phyloP scores from a whole-genome alignment of 2,113 vertebrate genomes.

The Aspiorhynchus laticeps region DNA sequence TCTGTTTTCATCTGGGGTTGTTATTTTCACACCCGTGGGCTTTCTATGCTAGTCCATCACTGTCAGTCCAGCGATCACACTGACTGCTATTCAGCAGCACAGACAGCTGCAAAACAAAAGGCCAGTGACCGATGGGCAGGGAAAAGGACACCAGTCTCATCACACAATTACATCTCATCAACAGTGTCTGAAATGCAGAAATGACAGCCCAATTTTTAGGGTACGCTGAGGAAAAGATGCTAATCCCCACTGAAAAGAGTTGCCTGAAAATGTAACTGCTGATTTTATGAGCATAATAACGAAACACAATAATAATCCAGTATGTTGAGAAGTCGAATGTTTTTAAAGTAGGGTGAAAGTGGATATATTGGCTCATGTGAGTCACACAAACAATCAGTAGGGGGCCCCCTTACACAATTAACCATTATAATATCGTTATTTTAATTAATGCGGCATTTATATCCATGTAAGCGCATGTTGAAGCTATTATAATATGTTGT shows the following conservation, averaged over 20 bases:
- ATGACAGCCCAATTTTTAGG: not conserved
- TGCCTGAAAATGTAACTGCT: not conserved
- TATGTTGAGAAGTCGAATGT: not conserved
- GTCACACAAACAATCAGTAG: not conserved
- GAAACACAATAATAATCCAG: not conserved
- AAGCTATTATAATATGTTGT: not conserved
- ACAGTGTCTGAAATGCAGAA: not conserved
- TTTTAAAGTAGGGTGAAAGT: not conserved
- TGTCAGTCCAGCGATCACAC: not conserved
- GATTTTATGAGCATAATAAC: not conserved
- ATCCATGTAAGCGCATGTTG: no score
- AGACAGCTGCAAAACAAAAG: not conserved
- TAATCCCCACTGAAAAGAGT: not conserved
- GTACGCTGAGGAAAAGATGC: not conserved
- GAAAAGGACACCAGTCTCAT: not conserved
- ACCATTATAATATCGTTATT: not conserved
- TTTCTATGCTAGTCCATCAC: slow-evolving; percentile 2
- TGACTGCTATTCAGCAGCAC: not conserved
- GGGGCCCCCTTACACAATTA: not conserved
- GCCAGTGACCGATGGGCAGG: not conserved
- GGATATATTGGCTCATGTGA: not conserved
- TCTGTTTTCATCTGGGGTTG: not conserved
- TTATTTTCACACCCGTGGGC: not conserved
- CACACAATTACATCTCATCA: not conserved
- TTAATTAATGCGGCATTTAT: not conserved